phyloP scores from a whole-genome alignment of 2,113 vertebrate species.

The Emydocephalus ijimae region DNA sequence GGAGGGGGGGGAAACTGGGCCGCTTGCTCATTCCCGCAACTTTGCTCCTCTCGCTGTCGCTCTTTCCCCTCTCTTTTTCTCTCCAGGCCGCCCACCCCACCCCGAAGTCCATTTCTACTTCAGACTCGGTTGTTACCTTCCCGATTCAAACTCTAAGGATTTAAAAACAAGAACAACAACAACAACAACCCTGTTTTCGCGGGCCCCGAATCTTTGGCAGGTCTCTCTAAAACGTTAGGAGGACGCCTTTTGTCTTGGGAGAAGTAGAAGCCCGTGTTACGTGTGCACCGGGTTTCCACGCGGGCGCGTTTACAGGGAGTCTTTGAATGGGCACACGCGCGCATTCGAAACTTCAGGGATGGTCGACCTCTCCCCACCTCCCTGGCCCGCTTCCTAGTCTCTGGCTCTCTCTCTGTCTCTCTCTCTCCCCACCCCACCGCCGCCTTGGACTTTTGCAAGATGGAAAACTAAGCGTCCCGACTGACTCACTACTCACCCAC shows the following conservation, averaged over 20 bases:
- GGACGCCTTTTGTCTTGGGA: background rate
- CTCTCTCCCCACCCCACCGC: fast-evolving
- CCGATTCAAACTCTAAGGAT: background rate
- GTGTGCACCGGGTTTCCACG: background rate
- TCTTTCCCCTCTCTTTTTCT: background rate
- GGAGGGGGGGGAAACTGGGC: no score
- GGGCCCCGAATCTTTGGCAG: background rate
- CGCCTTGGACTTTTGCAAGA: background rate
- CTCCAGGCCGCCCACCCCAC: background rate
- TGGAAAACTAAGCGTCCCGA: conserved; percentile 1
- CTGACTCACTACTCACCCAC: background rate
- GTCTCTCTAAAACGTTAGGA: background rate
- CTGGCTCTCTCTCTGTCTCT: fast-evolving
- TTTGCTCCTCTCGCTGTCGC: background rate
- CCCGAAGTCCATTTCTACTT: background rate
- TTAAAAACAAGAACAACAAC: background rate
- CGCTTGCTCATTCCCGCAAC: background rate
- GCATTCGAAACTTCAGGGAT: background rate
- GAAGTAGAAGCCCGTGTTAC: background rate
- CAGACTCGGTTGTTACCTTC: background rate
- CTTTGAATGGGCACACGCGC: no score
- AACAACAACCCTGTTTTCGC: background rate
- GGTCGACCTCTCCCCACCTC: background rate
- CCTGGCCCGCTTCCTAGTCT: background rate
- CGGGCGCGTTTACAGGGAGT: background rate